Base-by-base conservation (phyloP, 1,140 invertebrate genomes). In the Lucilia cuprina region DNA sequence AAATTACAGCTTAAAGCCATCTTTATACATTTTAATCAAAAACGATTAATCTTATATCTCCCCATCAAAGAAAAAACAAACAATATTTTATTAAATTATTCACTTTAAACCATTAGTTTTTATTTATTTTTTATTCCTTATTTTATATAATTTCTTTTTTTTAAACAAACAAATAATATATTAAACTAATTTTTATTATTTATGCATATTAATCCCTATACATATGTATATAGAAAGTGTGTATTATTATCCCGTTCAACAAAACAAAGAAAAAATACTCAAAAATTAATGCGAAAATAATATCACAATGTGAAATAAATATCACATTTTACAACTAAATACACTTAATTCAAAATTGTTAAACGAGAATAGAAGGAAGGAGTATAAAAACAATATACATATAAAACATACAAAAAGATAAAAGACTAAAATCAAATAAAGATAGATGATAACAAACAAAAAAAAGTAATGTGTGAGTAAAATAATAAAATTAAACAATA, bases 281-380 rank as follows among this genome's bases (percentile, higher is more conserved):
- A 70, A 70, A 70, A 19, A 30, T 30, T 70, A 70, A 70, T 70
- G 65, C 65, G 65, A 70, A 70, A 70, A 10, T 8, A 41, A 70
- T 70, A 70, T 70, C 65, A 70, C 65, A 70, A 70, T 70, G n/a
- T 60, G 55, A 17, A 60, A 60, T 60, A 60, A 60, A 60, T n/a
- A 60, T 41, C 9, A 70, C 65, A 70, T 70, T 70, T 12, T 25
- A 12, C 25, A 30, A 30, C 25, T 30, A 21, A 19, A 1, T 70
- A 70, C 65, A 70, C 55, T n/a, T 1, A 60, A 8, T 41, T 55
- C 12, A 55, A 70, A 65, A 70, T 70, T 70, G 2, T 60, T 70
- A 21, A 5, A 55, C 5, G 5, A 41, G 7, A 55, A 14, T 12
- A 55, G 14, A 55, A 55, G 12, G 50, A 55, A 41, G 41, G 41